phyloP scores from a whole-genome alignment of 2,888 invertebrate genomes.

The Allolobophora icterica region DNA sequence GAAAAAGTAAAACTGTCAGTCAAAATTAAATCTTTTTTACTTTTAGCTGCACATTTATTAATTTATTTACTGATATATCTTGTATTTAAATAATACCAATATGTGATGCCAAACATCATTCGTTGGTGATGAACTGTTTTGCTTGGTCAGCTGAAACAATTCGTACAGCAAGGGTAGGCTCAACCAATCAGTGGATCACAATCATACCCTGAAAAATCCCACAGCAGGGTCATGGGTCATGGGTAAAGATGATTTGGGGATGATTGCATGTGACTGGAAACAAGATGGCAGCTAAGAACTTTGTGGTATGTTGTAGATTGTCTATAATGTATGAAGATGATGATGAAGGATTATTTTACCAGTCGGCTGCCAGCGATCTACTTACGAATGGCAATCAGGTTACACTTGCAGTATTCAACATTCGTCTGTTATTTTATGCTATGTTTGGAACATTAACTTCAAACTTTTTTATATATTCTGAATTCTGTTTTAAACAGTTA shows the following conservation, averaged over 20 bases:
- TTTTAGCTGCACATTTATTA: no score
- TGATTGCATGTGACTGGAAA: neutral
- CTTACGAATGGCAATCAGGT: conserved; percentile 44
- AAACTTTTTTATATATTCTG: neutral
- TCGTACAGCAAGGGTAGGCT: no score
- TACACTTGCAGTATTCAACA: neutral
- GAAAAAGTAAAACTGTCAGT: no score
- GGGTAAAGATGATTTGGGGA: neutral
- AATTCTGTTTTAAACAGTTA: neutral
- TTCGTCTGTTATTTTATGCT: neutral
- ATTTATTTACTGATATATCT: no score
- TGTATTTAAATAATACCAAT: no score
- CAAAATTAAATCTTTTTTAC: no score
- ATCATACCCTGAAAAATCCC: no score
- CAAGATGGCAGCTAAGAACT: neutral
- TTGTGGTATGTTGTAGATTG: conserved; percentile 50
- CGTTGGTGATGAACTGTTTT: no score
- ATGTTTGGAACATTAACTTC: neutral
- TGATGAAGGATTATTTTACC: conserved; percentile 58
- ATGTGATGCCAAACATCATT: no score
- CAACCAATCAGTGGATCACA: no score
- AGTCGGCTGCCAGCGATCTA: conserved; percentile 60
- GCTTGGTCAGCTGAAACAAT: no score
- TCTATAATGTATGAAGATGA: conserved; percentile 62
- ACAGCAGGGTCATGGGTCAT: no score